Conservation (phyloP, 2,888 invertebrate species). For the Sepioteuthis lessoniana region DNA sequence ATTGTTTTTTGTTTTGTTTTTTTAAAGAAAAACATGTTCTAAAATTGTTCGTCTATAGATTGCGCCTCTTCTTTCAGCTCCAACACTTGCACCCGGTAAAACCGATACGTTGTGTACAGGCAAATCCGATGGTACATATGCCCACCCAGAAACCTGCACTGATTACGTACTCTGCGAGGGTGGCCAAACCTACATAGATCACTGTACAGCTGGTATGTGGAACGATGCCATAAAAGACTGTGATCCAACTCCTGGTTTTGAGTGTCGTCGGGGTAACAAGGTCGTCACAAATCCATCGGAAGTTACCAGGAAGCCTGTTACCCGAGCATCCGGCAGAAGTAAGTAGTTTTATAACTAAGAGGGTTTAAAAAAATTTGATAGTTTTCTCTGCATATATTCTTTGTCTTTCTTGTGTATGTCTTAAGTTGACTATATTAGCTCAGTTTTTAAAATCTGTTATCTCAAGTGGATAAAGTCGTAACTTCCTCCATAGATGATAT, state of each 20-base stretch:
- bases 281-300: not conserved
- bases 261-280: not conserved
- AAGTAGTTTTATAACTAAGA: not conserved
- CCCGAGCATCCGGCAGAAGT: not conserved
- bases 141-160: conserved; percentile 58
- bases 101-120: not conserved
- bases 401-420: no score
- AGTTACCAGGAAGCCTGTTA: not conserved
- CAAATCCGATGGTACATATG: conserved; percentile 58
- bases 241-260: conserved; percentile 52
- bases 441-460: no score
- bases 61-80: not conserved
- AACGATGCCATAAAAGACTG: conserved; percentile 61
- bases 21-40: no score
- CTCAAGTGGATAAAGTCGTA: no score
- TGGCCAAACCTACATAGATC: conserved; percentile 59
- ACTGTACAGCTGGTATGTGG: conserved; percentile 60
- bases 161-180: conserved; percentile 63
- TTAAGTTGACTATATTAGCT: no score
- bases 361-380: no score
- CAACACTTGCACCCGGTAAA: not conserved
- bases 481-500: no score
- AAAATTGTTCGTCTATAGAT: no score
- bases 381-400: no score
- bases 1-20: no score